Evolutionary conservation across 2,888 invertebrate species (phyloP).

Genomic region (Cryptocheilus praepositus): DNA sequence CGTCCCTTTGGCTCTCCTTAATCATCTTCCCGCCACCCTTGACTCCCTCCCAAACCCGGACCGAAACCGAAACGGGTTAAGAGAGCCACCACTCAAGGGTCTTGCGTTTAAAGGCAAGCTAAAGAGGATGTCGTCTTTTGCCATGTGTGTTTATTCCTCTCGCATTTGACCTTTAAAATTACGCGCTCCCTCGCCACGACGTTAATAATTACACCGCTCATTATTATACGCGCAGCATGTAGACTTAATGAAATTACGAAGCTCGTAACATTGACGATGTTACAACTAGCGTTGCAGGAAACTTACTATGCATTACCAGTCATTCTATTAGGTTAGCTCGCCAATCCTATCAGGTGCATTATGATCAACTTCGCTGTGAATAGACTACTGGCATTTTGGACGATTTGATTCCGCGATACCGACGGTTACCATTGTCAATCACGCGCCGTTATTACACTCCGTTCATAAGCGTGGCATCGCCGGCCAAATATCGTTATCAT

Average conservation of each 20-base stretch:
- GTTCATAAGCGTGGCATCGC: too few species aligned
- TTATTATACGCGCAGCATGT: not conserved
- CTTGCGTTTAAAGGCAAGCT: conserved; percentile 56
- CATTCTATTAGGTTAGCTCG: too few species aligned
- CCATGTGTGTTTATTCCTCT: not conserved
- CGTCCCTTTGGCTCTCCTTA: not conserved
- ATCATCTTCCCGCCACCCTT: not conserved
- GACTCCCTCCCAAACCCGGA: conserved; percentile 10
- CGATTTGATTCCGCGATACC: too few species aligned
- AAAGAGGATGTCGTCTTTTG: conserved; percentile 57
- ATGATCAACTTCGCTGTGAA: too few species aligned
- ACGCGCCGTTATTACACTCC: too few species aligned
- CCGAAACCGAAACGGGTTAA: conserved; percentile 64
- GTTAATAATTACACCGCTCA: not conserved
- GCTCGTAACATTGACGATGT: conserved; percentile 3
- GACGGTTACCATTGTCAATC: too few species aligned
- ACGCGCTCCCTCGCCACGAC: too few species aligned
- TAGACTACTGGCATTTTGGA: too few species aligned
- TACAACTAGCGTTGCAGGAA: not conserved
- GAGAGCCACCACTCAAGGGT: conserved; percentile 55
- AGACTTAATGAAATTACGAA: not conserved
- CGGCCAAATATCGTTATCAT: too few species aligned
- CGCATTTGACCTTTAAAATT: too few species aligned
- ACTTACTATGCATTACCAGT: too few species aligned
- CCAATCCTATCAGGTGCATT: too few species aligned